Evolutionary conservation across 2,888 invertebrate genomes (phyloP), one percentile per base, ranked within the genome.

Genomic region (Smittia aterrima): DNA sequence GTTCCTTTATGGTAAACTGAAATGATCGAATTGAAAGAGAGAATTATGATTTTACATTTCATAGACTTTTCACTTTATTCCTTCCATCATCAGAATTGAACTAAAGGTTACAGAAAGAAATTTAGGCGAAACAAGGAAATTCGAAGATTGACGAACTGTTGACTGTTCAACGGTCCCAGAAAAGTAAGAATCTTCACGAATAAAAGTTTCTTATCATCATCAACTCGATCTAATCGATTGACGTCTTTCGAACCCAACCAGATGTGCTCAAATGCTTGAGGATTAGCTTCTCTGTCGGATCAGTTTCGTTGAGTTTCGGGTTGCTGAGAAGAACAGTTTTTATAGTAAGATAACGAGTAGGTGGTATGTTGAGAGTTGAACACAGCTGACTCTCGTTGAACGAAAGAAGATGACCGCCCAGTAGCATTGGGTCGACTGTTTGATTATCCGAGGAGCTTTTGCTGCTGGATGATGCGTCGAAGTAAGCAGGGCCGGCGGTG

Each of bases 291-390:
- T 83, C 83, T 74, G 67, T 18, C 18, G 66, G 40, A 18, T 73
- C 70, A n/a, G 7, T 62, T 66, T 40, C 13, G 22, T 13, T 40
- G 16, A 64, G 32, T 22, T 58, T 72, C 32, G 58, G 32, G 18
- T 82, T 83, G 76, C 82, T 83, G 75, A 96, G 86, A 76, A 95
- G 87, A 78, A 94, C 87, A 13, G 95, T 91, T 84, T 96, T 96
- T 82, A 95, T 86, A 1, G 94, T 93, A 78, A 93, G 88, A 85
- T 95, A 96, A 82, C 92, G 93, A 75, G 93, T 90, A 76, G 95
- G 93, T 78, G 92, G 89, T 80, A 96, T 85, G 80, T 92, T 91
- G 80, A 95, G 86, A 75, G 89, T 84, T 73, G 87, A 85, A 83
- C 93, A 94, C 76, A 93, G 83, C 89, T 92, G 87, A 81, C 88